A percentile compares a stretch with the other conserved stretches of the same genome.
phyloP scores from a whole-genome alignment of 2,797 vertebrate genomes.

The Rhabdophis nuchalis region DNA sequence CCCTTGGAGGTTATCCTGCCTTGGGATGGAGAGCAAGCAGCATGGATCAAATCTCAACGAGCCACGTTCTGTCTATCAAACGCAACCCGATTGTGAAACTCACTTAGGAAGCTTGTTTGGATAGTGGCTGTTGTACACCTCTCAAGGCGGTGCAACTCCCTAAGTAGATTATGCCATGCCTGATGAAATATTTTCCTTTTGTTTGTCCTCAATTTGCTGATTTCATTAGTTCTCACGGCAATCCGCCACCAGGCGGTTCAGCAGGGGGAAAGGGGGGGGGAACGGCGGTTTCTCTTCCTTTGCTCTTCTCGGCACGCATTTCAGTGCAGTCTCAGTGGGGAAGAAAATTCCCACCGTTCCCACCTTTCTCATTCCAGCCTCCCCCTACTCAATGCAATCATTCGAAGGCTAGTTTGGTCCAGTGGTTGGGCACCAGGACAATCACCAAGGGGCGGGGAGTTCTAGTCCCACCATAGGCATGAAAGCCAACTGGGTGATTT shows the following conservation, averaged over 20 bases:
- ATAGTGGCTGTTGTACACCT: too few species aligned
- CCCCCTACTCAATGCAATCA: neutral
- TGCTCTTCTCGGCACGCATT: neutral
- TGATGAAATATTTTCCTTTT: neutral
- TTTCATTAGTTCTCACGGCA: neutral
- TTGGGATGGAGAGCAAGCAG: neutral
- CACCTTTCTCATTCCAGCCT: neutral
- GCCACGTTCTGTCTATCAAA: neutral
- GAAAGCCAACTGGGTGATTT: too few species aligned
- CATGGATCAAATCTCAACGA: too few species aligned
- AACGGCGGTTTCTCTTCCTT: neutral
- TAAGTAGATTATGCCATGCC: neutral
- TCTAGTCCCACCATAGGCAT: neutral
- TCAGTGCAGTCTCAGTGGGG: neutral
- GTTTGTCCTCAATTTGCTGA: neutral
- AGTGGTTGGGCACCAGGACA: neutral
- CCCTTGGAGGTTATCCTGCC: neutral
- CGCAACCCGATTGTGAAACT: neutral
- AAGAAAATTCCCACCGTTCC: neutral
- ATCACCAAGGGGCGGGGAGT: neutral
- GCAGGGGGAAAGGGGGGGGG: rapidly evolving
- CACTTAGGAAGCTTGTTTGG: neutral
- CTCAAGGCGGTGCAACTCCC: neutral
- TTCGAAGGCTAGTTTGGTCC: neutral
- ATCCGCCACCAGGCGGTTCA: neutral